These are phyloP conservation scores for Chromis chromis DNA, from an alignment of 2,797 vertebrate genomes.

Conservation along the genomic window DNA sequence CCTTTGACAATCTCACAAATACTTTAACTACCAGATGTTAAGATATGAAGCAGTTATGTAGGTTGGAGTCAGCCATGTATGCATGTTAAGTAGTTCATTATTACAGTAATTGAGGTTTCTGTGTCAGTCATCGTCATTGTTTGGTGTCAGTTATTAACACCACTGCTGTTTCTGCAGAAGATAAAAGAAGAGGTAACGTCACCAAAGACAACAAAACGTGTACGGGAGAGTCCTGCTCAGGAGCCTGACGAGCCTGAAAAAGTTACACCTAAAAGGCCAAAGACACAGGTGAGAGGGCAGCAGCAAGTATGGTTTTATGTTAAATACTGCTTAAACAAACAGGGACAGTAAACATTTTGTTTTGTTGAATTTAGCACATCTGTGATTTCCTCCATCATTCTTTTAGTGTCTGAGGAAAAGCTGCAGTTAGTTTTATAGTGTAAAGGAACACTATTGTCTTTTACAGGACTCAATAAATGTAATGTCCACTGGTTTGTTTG, in stretches of 20 bases:
- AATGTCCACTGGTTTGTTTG: slow-evolving; percentile 12
- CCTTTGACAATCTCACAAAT: not conserved
- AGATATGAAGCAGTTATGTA: not conserved
- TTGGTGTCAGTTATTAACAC: slow-evolving; percentile 10
- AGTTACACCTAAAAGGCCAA: slow-evolving; percentile 90
- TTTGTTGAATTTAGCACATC: not conserved
- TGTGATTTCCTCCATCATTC: too few species aligned
- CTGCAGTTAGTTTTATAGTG: not conserved
- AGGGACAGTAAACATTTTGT: not conserved
- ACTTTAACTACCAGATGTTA: not conserved
- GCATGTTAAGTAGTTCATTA: too few species aligned
- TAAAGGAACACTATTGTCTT: not conserved
- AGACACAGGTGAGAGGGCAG: slow-evolving; percentile 89
- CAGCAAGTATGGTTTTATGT: not conserved
- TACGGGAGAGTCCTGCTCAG: slow-evolving; percentile 89
- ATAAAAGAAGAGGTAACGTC: slow-evolving; percentile 91
- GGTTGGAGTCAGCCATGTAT: not conserved
- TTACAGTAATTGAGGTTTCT: too few species aligned
- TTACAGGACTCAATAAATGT: not conserved
- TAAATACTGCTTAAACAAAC: not conserved
- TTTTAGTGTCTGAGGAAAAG: too few species aligned
- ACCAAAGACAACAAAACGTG: slow-evolving; percentile 94
- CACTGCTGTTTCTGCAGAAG: slow-evolving; percentile 82
- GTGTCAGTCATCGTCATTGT: not conserved
- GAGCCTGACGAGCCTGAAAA: slow-evolving; percentile 91